Conservation (phyloP, 2,797 vertebrate genomes). For the Alca torda region DNA sequence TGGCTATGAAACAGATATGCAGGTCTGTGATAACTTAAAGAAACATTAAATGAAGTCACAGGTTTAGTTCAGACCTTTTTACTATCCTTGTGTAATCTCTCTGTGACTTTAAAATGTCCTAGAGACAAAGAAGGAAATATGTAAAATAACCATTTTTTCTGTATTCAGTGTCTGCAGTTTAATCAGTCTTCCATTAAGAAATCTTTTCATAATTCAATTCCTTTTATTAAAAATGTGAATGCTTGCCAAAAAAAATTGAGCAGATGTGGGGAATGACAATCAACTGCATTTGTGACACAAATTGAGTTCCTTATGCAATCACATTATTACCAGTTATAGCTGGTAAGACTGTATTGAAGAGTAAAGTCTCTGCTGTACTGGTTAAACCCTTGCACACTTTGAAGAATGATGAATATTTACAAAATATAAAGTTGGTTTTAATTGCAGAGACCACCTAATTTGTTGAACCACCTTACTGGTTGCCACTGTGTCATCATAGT, state of each 20-base stretch:
- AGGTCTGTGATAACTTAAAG: not conserved
- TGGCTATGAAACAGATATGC: not conserved
- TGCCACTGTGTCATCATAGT: constrained; percentile 1
- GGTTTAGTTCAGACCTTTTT: not conserved
- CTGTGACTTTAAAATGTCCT: not conserved
- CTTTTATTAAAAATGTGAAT: not conserved
- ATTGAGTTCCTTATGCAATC: not conserved
- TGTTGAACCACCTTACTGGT: not conserved
- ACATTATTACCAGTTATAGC: not conserved
- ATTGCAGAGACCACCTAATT: constrained; percentile 41
- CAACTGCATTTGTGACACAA: not conserved
- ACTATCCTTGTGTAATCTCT: not conserved
- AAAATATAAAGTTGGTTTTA: not conserved
- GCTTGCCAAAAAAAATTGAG: not conserved
- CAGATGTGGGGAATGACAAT: not conserved
- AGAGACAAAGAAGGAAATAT: not conserved
- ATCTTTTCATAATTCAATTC: not conserved
- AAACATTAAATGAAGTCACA: not conserved
- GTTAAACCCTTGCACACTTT: not conserved
- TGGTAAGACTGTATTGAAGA: not conserved
- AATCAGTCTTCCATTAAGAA: not conserved
- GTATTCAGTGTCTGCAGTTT: not conserved
- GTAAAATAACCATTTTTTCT: not conserved
- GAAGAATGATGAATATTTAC: not conserved
- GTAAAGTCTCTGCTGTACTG: not conserved